These are phyloP conservation scores for Lepus americanus DNA, from an alignment of 2,113 vertebrate species.

Conservation along the genomic window DNA sequence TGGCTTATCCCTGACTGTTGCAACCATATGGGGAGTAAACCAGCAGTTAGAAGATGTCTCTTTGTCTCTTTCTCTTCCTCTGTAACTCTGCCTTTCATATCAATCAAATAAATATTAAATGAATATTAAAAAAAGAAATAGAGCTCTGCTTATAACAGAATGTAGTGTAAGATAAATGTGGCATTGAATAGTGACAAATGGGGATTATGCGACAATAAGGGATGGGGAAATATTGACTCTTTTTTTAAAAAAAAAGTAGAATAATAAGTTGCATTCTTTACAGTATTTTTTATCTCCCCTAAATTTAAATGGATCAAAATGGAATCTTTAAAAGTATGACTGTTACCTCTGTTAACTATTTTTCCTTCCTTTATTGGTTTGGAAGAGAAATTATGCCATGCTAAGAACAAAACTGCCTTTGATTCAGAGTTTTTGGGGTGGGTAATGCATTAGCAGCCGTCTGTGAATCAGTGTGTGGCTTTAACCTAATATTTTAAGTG, in stretches of 20 bases:
- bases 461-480: not conserved
- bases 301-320: not conserved
- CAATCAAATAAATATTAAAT: no score
- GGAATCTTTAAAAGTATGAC: not conserved
- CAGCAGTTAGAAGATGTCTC: no score
- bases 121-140: no score
- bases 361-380: not conserved
- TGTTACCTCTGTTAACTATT: constrained; percentile 5
- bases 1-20: no score
- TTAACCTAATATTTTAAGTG: constrained; percentile 1
- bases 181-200: not conserved
- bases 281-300: not conserved
- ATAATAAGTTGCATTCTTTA: not conserved
- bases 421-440: not conserved
- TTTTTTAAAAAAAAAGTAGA: constrained; percentile 16
- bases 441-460: not conserved
- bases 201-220: not conserved
- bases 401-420: constrained; percentile 30
- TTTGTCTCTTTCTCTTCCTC: no score
- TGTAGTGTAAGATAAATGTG: not conserved
- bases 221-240: not conserved
- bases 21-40: no score
- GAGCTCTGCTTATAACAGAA: not conserved
- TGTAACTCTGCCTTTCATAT: no score
- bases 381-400: not conserved